These are phyloP conservation scores for Hystrix cristata DNA, from an alignment of 2,113 vertebrate genomes.

Conservation along the genomic window DNA sequence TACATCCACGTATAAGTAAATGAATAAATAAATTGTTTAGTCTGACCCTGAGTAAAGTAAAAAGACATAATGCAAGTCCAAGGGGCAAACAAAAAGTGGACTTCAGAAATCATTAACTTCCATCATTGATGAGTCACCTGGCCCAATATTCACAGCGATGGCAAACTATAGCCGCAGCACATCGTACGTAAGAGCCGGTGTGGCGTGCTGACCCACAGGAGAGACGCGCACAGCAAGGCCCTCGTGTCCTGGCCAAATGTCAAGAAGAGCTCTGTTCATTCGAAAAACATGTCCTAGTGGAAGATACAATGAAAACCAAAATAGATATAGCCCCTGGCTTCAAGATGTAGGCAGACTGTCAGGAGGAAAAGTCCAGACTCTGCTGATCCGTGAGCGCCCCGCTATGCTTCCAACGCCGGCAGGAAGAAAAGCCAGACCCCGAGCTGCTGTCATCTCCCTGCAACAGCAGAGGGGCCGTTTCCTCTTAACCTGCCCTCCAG, in stretches of 20 bases:
- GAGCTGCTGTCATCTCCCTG: background rate
- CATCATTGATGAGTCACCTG: background rate
- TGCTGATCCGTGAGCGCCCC: background rate
- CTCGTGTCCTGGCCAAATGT: constrained; percentile 10
- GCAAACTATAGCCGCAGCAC: background rate
- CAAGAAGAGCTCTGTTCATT: constrained; percentile 11
- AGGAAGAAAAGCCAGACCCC: background rate
- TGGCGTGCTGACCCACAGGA: background rate
- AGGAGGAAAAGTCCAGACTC: background rate
- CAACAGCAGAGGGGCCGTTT: background rate
- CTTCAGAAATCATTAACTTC: background rate
- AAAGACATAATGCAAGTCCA: background rate
- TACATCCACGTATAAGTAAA: background rate
- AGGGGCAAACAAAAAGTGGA: background rate
- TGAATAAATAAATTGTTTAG: background rate
- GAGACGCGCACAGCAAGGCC: background rate
- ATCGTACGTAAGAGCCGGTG: background rate
- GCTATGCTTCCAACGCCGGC: background rate
- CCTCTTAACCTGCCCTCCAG: background rate
- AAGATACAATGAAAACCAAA: background rate
- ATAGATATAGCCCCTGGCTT: background rate
- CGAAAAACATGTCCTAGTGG: background rate
- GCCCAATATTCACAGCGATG: background rate
- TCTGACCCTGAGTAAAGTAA: background rate
- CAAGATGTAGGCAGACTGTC: background rate